These are phyloP conservation scores for Puma concolor DNA, from an alignment of 2,113 vertebrate species.

Conservation along the genomic window DNA sequence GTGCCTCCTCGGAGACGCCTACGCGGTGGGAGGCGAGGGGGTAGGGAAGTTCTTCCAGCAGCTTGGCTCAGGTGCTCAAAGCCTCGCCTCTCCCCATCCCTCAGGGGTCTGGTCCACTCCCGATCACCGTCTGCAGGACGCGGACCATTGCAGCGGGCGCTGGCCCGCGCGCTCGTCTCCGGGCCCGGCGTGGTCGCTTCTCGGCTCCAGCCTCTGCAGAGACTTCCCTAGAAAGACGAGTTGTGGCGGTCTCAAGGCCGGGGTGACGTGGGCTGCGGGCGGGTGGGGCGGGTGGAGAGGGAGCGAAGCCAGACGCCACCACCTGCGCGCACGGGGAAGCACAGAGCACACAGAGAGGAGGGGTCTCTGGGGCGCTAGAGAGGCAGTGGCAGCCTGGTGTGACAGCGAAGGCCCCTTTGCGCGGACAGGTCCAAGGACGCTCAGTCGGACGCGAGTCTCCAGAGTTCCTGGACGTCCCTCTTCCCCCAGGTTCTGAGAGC, in stretches of 20 bases:
- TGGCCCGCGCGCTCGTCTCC: not conserved
- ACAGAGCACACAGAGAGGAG: not conserved
- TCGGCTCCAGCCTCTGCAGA: not conserved
- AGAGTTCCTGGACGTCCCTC: not conserved
- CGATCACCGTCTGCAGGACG: not conserved
- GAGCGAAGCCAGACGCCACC: not conserved
- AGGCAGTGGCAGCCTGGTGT: not conserved
- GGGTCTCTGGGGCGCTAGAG: not conserved
- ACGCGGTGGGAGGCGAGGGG: rapidly evolving
- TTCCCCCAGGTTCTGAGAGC: not conserved
- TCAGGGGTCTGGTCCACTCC: not conserved
- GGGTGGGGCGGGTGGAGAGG: not conserved
- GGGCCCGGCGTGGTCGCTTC: rapidly evolving
- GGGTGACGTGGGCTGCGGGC: not conserved
- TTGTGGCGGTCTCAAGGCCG: not conserved
- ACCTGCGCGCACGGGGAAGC: not conserved
- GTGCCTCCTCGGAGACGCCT: not conserved
- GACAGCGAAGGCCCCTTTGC: not conserved
- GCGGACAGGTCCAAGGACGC: not conserved
- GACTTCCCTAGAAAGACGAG: not conserved
- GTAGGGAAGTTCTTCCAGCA: not conserved
- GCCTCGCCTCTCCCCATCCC: not conserved
- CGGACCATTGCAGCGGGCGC: rapidly evolving
- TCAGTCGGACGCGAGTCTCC: too few species aligned
- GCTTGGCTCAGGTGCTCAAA: not conserved